Evolutionary conservation across 2,113 vertebrate genomes (phyloP).

Genomic region (Gambusia affinis): DNA sequence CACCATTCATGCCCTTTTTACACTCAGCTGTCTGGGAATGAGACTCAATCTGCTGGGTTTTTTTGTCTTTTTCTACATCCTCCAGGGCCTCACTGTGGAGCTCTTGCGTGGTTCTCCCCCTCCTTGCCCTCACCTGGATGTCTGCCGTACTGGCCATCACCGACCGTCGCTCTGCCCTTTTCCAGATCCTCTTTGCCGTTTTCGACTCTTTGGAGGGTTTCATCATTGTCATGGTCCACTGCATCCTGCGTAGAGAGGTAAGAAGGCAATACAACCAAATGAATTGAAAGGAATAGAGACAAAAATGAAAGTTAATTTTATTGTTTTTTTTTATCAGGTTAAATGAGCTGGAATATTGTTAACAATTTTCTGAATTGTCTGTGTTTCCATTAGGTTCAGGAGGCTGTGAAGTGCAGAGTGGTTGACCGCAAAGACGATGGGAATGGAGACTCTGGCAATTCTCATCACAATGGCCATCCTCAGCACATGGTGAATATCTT

Average conservation of each 20-base stretch:
- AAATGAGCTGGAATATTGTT: background rate
- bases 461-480: conserved; percentile 93
- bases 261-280: conserved; percentile 27
- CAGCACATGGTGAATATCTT: conserved; percentile 89
- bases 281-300: conserved; percentile 1
- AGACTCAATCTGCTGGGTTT: background rate
- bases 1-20: background rate
- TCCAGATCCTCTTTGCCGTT: conserved; percentile 98
- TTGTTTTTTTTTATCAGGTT: conserved; percentile 12
- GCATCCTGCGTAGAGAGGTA: conserved; percentile 95
- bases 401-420: conserved; percentile 96
- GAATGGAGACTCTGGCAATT: conserved; percentile 95
- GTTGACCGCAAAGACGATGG: conserved; percentile 97
- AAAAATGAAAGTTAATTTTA: conserved; percentile 10
- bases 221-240: conserved; percentile 98
- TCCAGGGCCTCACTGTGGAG: conserved; percentile 97
- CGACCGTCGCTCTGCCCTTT: conserved; percentile 95
- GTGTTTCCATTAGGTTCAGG: conserved; percentile 87
- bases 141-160: conserved; percentile 97
- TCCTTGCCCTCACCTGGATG: conserved; percentile 98
- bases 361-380: conserved; percentile 10
- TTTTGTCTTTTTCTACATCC: conserved; percentile 6
- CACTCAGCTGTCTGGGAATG: background rate
- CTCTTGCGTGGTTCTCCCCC: conserved; percentile 95
- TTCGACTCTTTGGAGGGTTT: conserved; percentile 98